Evolutionary conservation across 2,888 invertebrate species (phyloP), one percentile per base, ranked within the genome.

Genomic region (Euproctis similis): DNA sequence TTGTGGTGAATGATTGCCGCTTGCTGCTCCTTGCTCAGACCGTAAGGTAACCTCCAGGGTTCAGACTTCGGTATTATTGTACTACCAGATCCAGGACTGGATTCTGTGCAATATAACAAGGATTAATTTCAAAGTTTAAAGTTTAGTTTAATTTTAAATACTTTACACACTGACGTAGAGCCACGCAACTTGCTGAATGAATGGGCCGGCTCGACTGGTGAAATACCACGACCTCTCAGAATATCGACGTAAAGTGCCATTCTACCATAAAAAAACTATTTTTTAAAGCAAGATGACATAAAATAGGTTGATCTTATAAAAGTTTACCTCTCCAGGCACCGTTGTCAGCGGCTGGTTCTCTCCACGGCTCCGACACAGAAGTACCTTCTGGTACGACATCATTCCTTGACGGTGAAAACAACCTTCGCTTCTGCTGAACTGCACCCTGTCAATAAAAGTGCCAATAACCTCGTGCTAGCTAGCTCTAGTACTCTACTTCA

Each of bases 1-100:
- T 88, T 89, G 70, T 90, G 89, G 24, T 86, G 86, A 19, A 90
- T 39, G 14, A 90, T 89, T 35, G 84, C 71, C 0, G 88, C 62
- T 2, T 67, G 65, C 31, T 72, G 73, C 13, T 75, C 69, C 38
- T 75, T 74, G 11, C 37, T 49, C 2, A 55, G 38, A 0, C 26
- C 34, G 42, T 63, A 60, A 0, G 77, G 72, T 0, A 45, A 36
- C 0, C 74, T 46, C 82, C 82, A 82, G 1, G 72, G 71, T 9
- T 80, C 80, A 1, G 58, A 28, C 34, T 61, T 67, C 0, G 62
- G 52, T 14, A 56, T 39, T 2, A 48, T 38, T 14, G 14, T 4
- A 0, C 49, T 38, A 1, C 53, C 46, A 4, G 49, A 5, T 1
- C 24, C 36, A 0, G 24, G 12, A 4, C 32, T 39, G 1, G 26